Evolutionary conservation across 2,113 vertebrate species (phyloP).

Genomic region (Spea multiplicata): DNA sequence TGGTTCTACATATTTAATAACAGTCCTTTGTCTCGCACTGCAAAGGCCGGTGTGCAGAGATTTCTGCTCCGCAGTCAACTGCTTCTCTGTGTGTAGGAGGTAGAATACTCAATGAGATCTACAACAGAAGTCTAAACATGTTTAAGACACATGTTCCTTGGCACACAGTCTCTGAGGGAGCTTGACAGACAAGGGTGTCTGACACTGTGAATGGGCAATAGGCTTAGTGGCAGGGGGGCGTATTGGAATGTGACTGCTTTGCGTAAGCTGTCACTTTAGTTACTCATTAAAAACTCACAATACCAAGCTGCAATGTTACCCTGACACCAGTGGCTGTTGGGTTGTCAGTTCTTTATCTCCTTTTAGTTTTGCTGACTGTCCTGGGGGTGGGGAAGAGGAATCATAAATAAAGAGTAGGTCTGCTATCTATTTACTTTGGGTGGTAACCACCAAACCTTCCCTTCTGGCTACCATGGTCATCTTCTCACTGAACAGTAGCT

Average conservation of each 20-base stretch:
- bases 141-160: background rate
- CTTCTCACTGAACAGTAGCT: background rate
- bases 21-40: too few species aligned
- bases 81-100: background rate
- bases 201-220: constrained; percentile 9
- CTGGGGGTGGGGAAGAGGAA: constrained; percentile 10
- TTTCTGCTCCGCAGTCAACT: background rate
- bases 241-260: constrained; percentile 22
- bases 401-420: constrained; percentile 2
- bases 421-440: constrained; percentile 21
- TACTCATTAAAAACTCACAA: constrained; percentile 24
- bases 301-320: constrained; percentile 6
- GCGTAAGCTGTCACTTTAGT: constrained; percentile 17
- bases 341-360: constrained; percentile 10
- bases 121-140: background rate
- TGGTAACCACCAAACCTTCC: background rate
- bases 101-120: background rate
- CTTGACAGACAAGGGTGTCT: constrained; percentile 13
- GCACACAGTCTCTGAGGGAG: background rate
- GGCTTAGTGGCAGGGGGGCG: constrained; percentile 1
- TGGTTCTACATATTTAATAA: too few species aligned
- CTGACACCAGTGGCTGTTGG: constrained; percentile 9
- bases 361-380: constrained; percentile 32
- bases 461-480: background rate
- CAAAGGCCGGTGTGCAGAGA: background rate